Base-by-base conservation (phyloP, 2,797 vertebrate genomes). In the Sebastes diaconus region DNA sequence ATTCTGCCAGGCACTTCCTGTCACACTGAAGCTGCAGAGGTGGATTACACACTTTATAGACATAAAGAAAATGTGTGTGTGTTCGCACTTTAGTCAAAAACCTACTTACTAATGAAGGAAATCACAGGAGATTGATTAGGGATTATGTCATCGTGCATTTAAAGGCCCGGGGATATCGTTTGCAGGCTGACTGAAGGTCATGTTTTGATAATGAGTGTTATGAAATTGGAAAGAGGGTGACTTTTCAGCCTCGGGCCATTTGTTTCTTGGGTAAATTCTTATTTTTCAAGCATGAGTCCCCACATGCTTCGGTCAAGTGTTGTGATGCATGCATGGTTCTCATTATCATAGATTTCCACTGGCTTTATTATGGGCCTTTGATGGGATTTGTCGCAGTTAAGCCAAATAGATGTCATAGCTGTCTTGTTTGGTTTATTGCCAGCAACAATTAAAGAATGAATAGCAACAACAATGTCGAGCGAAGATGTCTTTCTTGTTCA, bases 1-100 rank as follows among this genome's bases (percentile, higher is more conserved):
- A 73, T 74, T 73, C 86, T 92, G 90, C 68, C 72, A 78, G 68
- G 50, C 72, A 84, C 80, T 73, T 83, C 24, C 79, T 86, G 75
- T 50, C 25, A 64, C 55, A 63, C 50, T 5, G 25, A 69, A 27
- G 72, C 46, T 60, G 46, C 80, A 32, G 27, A 63, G 79, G 58
- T 42, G 46, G 69, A 77, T 77, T 70, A 60, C 16, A 64, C 67
- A 69, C 74, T 66, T 73, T 27, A 70, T 42, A 72, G 42, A 46
- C 22, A 60, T n/a, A 10, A 67, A 36, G 58, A 67, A 71, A n/a
- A 46, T 18, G 46, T 59, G 63, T 22, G 54, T 27, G 63, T 67
- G 50, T 64, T 24, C 27, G 32, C 65, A 52, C 24, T 60, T 65
- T 20, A n/a, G 14, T 68, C 6, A 24, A 61, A 78, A 61, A 76